phyloP scores from a whole-genome alignment of 1,140 invertebrate species.

The Amyelois transitella region DNA sequence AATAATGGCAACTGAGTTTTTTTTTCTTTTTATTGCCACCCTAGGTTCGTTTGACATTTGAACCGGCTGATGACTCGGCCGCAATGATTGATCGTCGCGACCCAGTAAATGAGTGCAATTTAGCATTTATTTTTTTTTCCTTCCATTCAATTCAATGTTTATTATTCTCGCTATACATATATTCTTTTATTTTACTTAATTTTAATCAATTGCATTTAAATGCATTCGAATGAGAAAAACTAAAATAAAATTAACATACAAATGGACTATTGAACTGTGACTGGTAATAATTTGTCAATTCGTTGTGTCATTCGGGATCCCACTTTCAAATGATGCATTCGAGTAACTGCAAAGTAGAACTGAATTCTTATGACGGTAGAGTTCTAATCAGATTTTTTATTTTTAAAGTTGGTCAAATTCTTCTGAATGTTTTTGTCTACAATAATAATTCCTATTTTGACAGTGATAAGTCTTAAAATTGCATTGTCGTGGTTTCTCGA shows the following conservation, averaged over 20 bases:
- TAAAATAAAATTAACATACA: constrained; percentile 52
- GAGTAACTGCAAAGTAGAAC: constrained; percentile 23
- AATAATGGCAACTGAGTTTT: constrained; percentile 70
- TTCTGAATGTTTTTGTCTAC: not conserved
- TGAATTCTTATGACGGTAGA: constrained; percentile 14
- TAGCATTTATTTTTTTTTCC: constrained; percentile 64
- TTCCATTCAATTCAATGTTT: constrained; percentile 36
- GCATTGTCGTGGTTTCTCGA: constrained; percentile 5
- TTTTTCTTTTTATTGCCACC: constrained; percentile 67
- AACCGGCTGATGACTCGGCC: constrained; percentile 70
- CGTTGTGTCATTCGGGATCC: constrained; percentile 54
- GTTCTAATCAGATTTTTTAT: constrained; percentile 32
- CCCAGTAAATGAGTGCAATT: constrained; percentile 72
- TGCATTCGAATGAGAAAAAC: constrained; percentile 17
- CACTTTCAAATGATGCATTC: constrained; percentile 23
- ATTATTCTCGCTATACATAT: constrained; percentile 42
- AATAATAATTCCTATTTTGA: constrained; percentile 19
- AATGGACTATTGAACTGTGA: constrained; percentile 59
- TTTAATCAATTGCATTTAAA: not conserved
- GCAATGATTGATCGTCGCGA: constrained; percentile 71
- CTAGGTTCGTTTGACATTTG: constrained; percentile 72
- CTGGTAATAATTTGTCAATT: constrained; percentile 66
- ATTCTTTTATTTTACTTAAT: constrained; percentile 11
- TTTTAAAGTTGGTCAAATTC: constrained; percentile 12
- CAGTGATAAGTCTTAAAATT: constrained; percentile 24